Evolutionary conservation across 2,888 invertebrate genomes (phyloP).

Genomic region (Digitonthophagus gazella): DNA sequence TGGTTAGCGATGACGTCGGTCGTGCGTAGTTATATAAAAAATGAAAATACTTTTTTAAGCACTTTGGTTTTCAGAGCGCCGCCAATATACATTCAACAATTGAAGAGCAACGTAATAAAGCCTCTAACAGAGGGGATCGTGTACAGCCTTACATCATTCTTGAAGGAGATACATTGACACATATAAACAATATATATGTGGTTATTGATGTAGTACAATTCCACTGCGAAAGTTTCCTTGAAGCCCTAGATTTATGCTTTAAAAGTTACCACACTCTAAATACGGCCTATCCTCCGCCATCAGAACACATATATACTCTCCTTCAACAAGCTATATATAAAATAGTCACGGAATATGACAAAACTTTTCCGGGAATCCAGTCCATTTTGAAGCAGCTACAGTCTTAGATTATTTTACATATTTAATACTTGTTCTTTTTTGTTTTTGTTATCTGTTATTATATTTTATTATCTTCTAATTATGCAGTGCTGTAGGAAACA

Average conservation of each 20-base stretch:
- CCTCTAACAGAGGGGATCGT: constrained; percentile 1
- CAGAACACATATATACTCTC: constrained; percentile 15
- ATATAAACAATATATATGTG: constrained; percentile 10
- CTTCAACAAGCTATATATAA: constrained; percentile 16
- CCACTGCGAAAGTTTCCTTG: constrained; percentile 2
- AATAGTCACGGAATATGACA: constrained; percentile 10
- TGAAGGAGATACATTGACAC: constrained; percentile 1
- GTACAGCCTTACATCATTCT: constrained; percentile 17
- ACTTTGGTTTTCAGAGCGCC: constrained; percentile 10
- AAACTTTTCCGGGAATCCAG: background rate
- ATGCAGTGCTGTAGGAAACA: background rate
- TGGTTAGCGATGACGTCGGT: too few relatives aligned
- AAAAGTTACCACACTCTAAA: constrained; percentile 16
- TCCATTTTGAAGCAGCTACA: background rate
- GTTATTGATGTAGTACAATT: background rate
- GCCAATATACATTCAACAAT: constrained; percentile 11
- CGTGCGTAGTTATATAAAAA: too few relatives aligned
- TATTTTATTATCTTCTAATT: too few relatives aligned
- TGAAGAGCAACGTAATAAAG: constrained; percentile 5
- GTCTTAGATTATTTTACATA: background rate
- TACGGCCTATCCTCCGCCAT: constrained; percentile 4
- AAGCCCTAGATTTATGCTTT: constrained; percentile 14
- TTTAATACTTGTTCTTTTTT: too few relatives aligned
- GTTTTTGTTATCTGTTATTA: too few relatives aligned
- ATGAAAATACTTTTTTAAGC: too few relatives aligned